Conservation (phyloP, 1,140 invertebrate species). For the Drosophila tristis region DNA sequence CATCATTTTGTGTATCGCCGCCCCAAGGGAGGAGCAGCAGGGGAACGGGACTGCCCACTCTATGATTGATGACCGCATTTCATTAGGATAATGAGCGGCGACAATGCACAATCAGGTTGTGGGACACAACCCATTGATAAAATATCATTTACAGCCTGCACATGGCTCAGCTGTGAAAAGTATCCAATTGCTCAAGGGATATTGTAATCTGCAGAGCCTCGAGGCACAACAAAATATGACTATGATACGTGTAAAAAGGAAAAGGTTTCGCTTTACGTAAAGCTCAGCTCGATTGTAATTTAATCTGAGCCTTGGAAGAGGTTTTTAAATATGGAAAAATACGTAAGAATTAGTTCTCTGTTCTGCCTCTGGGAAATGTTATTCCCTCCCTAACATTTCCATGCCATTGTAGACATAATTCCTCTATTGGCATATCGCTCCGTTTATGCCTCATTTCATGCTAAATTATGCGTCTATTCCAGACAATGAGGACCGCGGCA, state of each 20-base stretch:
- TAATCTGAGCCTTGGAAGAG: no score
- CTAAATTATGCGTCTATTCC: constrained; percentile 43
- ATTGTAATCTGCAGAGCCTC: no score
- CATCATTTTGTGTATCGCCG: constrained; percentile 1
- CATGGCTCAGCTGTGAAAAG: constrained; percentile 16
- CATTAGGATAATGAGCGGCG: constrained; percentile 54
- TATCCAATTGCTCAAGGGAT: constrained; percentile 17
- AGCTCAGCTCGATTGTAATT: no score
- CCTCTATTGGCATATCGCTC: not conserved
- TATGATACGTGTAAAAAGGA: no score
- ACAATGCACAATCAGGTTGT: not conserved
- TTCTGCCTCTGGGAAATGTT: no score
- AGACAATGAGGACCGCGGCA: constrained; percentile 14
- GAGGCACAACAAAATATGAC: not conserved
- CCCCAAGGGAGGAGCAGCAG: not conserved
- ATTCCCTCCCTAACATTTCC: not conserved
- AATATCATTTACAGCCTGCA: constrained; percentile 34
- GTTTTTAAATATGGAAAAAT: no score
- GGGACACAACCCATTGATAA: constrained; percentile 13
- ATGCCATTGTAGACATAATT: not conserved
- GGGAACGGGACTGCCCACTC: no score
- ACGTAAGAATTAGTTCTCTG: no score
- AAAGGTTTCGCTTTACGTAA: not conserved
- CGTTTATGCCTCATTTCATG: constrained; percentile 16
- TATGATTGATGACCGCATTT: constrained; percentile 41